These are phyloP conservation scores for Salpingus planirostris DNA, from an alignment of 2,888 invertebrate genomes.

Conservation along the genomic window DNA sequence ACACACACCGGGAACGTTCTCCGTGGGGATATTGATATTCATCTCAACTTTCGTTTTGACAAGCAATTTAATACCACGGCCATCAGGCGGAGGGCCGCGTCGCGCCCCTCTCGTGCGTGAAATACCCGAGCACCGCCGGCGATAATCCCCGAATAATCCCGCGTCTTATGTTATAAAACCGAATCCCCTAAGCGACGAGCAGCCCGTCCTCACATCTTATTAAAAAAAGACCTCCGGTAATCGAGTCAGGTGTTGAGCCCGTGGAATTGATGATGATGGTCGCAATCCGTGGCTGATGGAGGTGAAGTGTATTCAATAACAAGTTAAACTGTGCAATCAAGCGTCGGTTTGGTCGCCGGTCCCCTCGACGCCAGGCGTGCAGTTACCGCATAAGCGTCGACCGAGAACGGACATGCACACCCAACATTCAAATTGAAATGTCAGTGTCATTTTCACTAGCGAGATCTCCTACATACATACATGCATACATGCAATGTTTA, in stretches of 20 bases:
- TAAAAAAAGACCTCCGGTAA: no score
- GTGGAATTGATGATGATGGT: no score
- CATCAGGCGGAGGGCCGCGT: conserved; percentile 1
- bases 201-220: no score
- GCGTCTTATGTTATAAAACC: no score
- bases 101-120: conserved; percentile 5
- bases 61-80: conserved; percentile 6
- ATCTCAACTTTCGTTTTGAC: conserved; percentile 8
- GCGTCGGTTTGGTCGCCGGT: conserved; percentile 17
- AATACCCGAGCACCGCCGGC: no score
- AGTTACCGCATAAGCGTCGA: conserved; percentile 27
- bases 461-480: conserved; percentile 21
- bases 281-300: no score
- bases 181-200: no score
- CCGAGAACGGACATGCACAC: conserved; percentile 26
- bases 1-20: no score
- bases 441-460: conserved; percentile 39
- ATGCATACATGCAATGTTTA: no score
- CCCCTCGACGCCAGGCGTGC: conserved; percentile 23
- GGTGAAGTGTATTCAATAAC: conserved; percentile 19
- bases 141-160: no score
- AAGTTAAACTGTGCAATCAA: conserved; percentile 21
- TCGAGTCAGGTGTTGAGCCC: no score
- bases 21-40: conserved; percentile 7
- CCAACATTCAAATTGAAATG: conserved; percentile 39